Percentiles rank a stretch among this genome's conserved stretches.
Conservation (phyloP, 2,888 invertebrate genomes). For the Tholera decimalis region DNA sequence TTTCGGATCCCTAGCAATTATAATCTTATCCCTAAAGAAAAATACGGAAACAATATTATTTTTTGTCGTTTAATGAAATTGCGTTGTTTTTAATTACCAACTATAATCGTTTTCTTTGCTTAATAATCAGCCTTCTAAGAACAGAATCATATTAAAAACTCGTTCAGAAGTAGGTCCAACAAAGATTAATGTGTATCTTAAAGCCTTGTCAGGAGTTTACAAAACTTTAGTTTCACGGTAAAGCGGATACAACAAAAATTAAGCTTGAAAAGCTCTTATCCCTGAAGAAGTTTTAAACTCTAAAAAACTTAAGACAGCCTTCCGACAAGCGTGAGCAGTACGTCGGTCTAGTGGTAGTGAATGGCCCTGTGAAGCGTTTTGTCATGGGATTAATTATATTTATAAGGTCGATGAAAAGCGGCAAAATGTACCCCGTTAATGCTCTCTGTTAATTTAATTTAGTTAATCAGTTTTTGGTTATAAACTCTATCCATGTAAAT, state of each 20-base stretch:
- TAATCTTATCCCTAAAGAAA: too few species aligned
- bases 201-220: slow-evolving; percentile 40
- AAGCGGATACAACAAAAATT: slow-evolving; percentile 55
- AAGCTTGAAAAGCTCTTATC: slow-evolving; percentile 50
- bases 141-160: slow-evolving; percentile 37
- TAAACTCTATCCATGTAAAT: too few species aligned
- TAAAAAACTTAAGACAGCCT: slow-evolving; percentile 35
- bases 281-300: slow-evolving; percentile 40
- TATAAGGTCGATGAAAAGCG: too few species aligned
- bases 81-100: slow-evolving; percentile 7
- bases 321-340: neutral
- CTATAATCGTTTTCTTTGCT: slow-evolving; percentile 6
- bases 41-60: too few species aligned
- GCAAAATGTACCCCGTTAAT: too few species aligned
- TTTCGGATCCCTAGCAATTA: too few species aligned
- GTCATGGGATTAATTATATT: too few species aligned
- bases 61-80: neutral
- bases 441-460: too few species aligned
- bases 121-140: slow-evolving; percentile 15
- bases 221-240: slow-evolving; percentile 46
- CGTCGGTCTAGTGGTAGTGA: neutral
- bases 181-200: slow-evolving; percentile 50
- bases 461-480: too few species aligned
- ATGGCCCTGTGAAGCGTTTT: neutral
- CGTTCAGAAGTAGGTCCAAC: slow-evolving; percentile 46